Percentiles rank a stretch among this genome's conserved stretches.
Evolutionary conservation across 1,140 invertebrate genomes (phyloP).

Genomic region (Neodiprion virginianus): DNA sequence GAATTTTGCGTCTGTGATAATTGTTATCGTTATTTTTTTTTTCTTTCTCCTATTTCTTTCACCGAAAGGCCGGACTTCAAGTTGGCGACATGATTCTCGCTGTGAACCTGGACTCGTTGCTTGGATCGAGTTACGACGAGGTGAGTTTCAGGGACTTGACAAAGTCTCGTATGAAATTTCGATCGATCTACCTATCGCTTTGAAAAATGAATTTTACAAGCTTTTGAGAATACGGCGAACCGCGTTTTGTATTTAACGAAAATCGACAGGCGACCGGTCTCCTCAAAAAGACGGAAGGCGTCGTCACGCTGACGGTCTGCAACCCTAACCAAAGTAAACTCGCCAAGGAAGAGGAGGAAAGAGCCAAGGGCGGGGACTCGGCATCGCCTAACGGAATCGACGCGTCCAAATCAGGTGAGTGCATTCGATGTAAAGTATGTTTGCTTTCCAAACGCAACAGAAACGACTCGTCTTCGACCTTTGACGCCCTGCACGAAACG

Average conservation of each 20-base stretch:
- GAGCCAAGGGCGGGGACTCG: constrained; percentile 45
- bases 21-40: constrained; percentile 11
- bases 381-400: constrained; percentile 6
- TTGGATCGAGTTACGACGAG: constrained; percentile 87
- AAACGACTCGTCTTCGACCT: constrained; percentile 24
- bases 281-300: constrained; percentile 86
- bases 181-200: too few relatives aligned
- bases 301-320: constrained; percentile 84
- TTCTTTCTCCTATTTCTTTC: constrained; percentile 39
- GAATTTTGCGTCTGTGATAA: neutral
- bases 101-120: constrained; percentile 88
- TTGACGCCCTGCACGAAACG: constrained; percentile 39
- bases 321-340: constrained; percentile 82
- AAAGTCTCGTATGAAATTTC: too few relatives aligned
- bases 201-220: too few relatives aligned
- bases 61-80: constrained; percentile 78
- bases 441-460: neutral
- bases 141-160: constrained; percentile 62
- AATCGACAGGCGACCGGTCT: constrained; percentile 76
- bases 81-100: constrained; percentile 95
- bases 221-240: too few relatives aligned
- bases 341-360: constrained; percentile 61
- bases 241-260: too few relatives aligned
- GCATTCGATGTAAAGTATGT: constrained; percentile 12
- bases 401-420: neutral